Conservation (phyloP, 2,797 vertebrate genomes). For the Poecilia velifera region DNA sequence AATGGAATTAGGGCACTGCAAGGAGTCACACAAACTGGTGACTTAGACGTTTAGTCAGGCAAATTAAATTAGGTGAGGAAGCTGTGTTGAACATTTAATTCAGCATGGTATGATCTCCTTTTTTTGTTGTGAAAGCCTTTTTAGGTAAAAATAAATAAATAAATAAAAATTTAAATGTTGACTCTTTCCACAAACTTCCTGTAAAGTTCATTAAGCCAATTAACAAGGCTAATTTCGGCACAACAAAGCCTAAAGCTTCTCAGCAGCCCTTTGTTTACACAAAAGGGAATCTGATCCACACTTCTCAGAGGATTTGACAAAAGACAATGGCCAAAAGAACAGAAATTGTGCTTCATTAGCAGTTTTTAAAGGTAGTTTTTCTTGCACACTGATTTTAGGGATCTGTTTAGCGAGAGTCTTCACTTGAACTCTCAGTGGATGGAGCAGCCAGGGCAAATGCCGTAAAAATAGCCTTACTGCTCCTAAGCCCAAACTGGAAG, state of each 20-base stretch:
- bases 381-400: neutral
- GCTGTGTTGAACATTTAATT: neutral
- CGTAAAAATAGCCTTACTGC: constrained; percentile 12
- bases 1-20: constrained; percentile 40
- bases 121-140: neutral
- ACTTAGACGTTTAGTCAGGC: neutral
- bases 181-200: neutral
- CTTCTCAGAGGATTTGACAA: neutral
- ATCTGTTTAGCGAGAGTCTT: neutral
- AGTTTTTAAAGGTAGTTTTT: neutral
- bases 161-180: neutral
- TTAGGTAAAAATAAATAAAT: neutral
- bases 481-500: constrained; percentile 1
- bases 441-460: constrained; percentile 12
- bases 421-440: constrained; percentile 9
- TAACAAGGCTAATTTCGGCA: constrained; percentile 5
- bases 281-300: neutral
- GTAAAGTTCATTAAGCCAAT: constrained; percentile 19
- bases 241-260: constrained; percentile 16
- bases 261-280: neutral
- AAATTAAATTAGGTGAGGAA: neutral
- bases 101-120: neutral
- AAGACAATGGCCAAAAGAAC: neutral
- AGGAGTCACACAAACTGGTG: constrained; percentile 1
- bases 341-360: neutral